Evolutionary conservation across 2,797 vertebrate genomes (phyloP), one percentile per base, ranked within the genome.

Genomic region (Trematomus bernacchii): DNA sequence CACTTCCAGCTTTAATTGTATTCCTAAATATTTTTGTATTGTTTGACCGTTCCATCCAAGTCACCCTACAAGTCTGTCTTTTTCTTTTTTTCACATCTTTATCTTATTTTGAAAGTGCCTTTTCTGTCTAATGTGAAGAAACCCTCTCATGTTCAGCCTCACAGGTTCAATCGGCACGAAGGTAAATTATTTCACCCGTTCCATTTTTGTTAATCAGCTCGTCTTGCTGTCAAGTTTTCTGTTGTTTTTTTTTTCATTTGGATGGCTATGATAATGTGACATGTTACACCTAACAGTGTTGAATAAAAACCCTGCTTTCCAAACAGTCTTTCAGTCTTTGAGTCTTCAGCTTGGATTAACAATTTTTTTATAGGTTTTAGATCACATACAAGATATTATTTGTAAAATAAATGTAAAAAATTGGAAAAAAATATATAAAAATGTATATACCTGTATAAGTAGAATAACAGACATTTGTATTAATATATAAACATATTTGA

Each of bases 71-170:
- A 54, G 71, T 84, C 47, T 78, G 33, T 37, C 27, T 73, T 73
- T 60, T 42, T 63, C 57, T 63, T 66, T 64, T 68, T 52, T 75
- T 73, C 10, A 50, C 37, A 23, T 71, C 16, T 73, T 78, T 73
- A 61, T 87, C 89, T 90, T 70, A 66, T 85, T 90, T 89, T 47
- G 75, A 50, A 91, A 85, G 92, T 94, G 93, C 92, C 93, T 94
- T 94, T 92, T 90, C 66, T 86, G 90, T 88, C 71, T 66, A 62
- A 73, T 82, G 83, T 90, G 71, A 88, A 84, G 55, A 82, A 77
- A 77, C 55, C 46, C 3, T 42, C 70, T 88, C 55, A 79, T 64
- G 47, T 57, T 74, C 27, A 68, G 30, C 60, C 69, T 73, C 59
- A 21, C 54, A 74, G 73, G 80, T 64, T 81, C 80, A 66, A 77